Evolutionary conservation across 2,888 invertebrate genomes (phyloP).

Genomic region (Chloroclystis v-ata): DNA sequence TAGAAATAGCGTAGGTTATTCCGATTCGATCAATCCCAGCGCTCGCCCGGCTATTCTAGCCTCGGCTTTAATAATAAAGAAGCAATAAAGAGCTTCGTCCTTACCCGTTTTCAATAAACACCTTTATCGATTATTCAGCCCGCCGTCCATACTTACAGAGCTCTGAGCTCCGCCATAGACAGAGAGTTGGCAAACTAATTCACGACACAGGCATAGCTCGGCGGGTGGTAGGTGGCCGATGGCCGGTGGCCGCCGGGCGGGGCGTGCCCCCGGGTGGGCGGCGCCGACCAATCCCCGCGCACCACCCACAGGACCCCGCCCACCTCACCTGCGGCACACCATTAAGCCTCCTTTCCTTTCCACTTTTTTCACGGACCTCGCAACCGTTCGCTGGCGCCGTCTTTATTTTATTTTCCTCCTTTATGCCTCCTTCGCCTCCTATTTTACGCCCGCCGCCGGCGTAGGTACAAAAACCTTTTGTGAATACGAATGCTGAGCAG

Average conservation of each 20-base stretch:
- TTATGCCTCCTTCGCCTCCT: slow-evolving; percentile 76
- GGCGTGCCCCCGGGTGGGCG: slow-evolving; percentile 72
- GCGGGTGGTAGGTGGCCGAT: slow-evolving; percentile 71
- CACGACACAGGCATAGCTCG: slow-evolving; percentile 77
- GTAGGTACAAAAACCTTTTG: slow-evolving; percentile 76
- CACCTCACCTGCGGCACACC: slow-evolving; percentile 76
- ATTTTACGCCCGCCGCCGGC: slow-evolving; percentile 70
- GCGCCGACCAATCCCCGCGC: slow-evolving; percentile 71
- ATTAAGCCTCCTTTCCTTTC: slow-evolving; percentile 70
- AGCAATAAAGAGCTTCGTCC: slow-evolving; percentile 74
- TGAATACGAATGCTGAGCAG: slow-evolving; percentile 76
- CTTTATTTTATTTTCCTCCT: slow-evolving; percentile 78
- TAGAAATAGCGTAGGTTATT: slow-evolving; percentile 8
- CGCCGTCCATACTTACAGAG: slow-evolving; percentile 75
- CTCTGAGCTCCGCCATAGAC: slow-evolving; percentile 76
- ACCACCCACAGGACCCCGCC: slow-evolving; percentile 71
- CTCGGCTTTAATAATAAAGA: slow-evolving; percentile 69
- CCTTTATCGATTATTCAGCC: slow-evolving; percentile 78
- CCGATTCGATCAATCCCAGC: slow-evolving; percentile 15
- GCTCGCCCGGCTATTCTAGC: slow-evolving; percentile 37
- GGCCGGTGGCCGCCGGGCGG: slow-evolving; percentile 66
- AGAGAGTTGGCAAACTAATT: slow-evolving; percentile 78
- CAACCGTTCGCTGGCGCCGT: slow-evolving; percentile 73
- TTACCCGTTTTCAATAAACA: slow-evolving; percentile 78
- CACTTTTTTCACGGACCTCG: slow-evolving; percentile 76